phyloP scores from a whole-genome alignment of 2,797 vertebrate species.

The Sebastes hopkinsi region DNA sequence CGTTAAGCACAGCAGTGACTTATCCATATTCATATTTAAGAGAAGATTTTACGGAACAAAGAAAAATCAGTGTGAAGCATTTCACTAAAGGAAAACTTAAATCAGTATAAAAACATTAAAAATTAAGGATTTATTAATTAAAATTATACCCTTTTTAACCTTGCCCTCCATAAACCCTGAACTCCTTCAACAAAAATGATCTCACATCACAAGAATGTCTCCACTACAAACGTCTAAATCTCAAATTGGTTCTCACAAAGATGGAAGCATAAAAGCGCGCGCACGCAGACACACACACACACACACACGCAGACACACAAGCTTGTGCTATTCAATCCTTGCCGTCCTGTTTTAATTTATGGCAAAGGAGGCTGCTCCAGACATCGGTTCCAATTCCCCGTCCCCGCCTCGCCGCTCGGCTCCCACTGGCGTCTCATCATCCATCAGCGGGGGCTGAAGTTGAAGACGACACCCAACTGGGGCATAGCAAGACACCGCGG shows the following conservation, averaged over 20 bases:
- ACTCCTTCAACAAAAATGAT: neutral
- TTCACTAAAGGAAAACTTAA: neutral
- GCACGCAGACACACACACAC: neutral
- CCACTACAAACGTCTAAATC: conserved; percentile 1
- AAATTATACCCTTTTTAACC: neutral
- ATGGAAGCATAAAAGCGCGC: conserved; percentile 2
- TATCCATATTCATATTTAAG: neutral
- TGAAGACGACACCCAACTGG: conserved; percentile 67
- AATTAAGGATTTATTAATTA: neutral
- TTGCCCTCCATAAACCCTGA: neutral
- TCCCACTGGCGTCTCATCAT: conserved; percentile 77
- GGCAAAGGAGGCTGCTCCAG: conserved; percentile 63
- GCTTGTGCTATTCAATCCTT: conserved; percentile 73
- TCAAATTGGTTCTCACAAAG: conserved; percentile 39
- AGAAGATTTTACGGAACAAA: neutral
- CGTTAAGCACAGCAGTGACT: neutral
- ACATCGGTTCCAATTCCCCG: conserved; percentile 66
- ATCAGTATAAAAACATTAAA: neutral
- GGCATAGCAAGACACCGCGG: conserved; percentile 69
- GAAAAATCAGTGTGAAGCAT: neutral
- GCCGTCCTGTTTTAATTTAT: conserved; percentile 78
- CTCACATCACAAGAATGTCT: conserved; percentile 32
- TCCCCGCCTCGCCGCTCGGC: conserved; percentile 42
- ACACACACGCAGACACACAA: conserved; percentile 11
- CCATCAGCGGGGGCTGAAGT: conserved; percentile 74